Conservation (phyloP, 2,113 vertebrate genomes). For the Dipodomys stephensi region DNA sequence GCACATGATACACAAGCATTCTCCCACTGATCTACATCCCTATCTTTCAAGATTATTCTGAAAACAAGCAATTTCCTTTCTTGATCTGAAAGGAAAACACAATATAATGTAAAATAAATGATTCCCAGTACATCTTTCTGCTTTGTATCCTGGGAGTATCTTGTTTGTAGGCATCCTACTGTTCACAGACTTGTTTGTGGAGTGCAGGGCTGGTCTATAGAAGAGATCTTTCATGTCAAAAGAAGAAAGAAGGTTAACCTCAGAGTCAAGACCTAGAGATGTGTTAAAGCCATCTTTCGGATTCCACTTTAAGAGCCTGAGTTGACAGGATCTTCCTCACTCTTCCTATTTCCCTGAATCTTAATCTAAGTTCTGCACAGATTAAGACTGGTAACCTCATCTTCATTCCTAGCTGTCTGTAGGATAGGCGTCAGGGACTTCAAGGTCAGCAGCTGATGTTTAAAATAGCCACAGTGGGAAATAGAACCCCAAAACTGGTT, state of each 20-base stretch:
- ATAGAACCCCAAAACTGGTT: background rate
- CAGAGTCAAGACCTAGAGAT: background rate
- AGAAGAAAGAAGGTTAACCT: background rate
- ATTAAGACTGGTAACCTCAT: constrained; percentile 28
- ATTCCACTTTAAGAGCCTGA: background rate
- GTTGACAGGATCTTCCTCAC: background rate
- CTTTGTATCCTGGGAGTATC: background rate
- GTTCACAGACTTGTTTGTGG: background rate
- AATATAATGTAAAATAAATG: background rate
- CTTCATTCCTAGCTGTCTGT: background rate
- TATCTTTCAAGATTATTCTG: background rate
- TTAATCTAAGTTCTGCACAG: constrained; percentile 1
- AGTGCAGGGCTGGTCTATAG: background rate
- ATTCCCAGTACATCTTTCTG: background rate
- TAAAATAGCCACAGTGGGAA: background rate
- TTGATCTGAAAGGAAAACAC: background rate
- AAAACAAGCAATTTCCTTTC: background rate
- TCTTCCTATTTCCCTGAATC: background rate
- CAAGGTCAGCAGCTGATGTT: background rate
- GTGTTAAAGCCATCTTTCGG: background rate
- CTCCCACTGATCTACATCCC: too few relatives aligned
- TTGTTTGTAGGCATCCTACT: background rate
- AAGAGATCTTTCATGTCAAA: background rate
- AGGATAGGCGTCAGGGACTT: background rate
- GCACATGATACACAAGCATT: too few relatives aligned